phyloP scores from a whole-genome alignment of 2,888 invertebrate species.

The Stenodema calcarata region DNA sequence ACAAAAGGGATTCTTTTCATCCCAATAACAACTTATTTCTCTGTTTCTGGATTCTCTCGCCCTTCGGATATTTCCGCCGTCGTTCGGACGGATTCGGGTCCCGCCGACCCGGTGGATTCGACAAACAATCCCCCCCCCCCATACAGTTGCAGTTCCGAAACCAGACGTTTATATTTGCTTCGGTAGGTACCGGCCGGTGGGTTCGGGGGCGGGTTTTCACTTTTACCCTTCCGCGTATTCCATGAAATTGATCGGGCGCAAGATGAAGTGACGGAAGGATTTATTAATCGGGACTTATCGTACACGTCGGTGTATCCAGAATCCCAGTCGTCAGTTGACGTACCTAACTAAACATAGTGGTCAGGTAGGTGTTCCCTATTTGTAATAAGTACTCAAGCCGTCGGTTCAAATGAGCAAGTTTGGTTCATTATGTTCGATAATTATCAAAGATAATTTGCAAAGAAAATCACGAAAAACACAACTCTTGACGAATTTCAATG shows the following conservation, averaged over 20 bases:
- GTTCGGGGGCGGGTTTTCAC: not conserved
- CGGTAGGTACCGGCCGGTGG: not conserved
- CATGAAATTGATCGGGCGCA: not conserved
- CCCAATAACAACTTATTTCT: not conserved
- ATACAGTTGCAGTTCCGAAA: not conserved
- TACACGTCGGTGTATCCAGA: too few species aligned
- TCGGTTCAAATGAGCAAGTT: too few species aligned
- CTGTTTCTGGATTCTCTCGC: not conserved
- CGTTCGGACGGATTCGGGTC: not conserved
- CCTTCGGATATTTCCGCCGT: not conserved
- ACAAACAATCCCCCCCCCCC: not conserved
- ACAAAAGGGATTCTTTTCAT: not conserved
- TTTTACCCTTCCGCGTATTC: not conserved
- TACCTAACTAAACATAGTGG: too few species aligned
- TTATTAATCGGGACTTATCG: not conserved
- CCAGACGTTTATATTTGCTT: not conserved
- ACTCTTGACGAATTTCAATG: too few species aligned
- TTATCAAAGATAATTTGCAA: too few species aligned
- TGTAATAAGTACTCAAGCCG: too few species aligned
- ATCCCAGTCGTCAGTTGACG: too few species aligned
- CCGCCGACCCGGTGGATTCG: not conserved
- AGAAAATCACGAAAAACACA: too few species aligned
- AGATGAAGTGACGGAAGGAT: not conserved
- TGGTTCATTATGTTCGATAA: too few species aligned
- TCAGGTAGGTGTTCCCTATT: too few species aligned